Conservation (phyloP, 2,797 vertebrate genomes). For the Spatula clypeata region DNA sequence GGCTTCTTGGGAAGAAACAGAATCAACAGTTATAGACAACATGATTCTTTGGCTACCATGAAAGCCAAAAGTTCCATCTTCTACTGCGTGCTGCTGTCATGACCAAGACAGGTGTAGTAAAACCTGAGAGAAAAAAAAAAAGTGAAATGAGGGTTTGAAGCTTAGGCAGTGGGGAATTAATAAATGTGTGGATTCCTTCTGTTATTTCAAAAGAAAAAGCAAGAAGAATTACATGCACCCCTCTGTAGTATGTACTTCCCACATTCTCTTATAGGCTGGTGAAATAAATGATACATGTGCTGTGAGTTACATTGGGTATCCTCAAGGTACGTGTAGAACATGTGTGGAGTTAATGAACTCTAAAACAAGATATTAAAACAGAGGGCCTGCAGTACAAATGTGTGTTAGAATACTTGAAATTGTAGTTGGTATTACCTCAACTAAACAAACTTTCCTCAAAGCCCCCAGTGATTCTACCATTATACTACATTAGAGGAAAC, state of each 20-base stretch:
- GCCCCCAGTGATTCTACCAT: not conserved
- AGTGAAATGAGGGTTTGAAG: not conserved
- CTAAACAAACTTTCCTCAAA: not conserved
- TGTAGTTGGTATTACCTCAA: not conserved
- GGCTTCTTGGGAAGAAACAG: not conserved
- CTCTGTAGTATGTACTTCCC: not conserved
- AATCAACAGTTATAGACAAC: not conserved
- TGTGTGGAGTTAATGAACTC: not conserved
- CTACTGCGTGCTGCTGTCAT: not conserved
- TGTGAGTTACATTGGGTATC: rapidly evolving
- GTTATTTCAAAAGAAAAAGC: not conserved
- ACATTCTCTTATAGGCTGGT: not conserved
- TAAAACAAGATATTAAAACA: not conserved
- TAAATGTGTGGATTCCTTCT: not conserved
- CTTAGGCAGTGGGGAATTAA: not conserved
- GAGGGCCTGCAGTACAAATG: not conserved
- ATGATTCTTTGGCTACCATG: not conserved
- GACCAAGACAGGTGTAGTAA: not conserved
- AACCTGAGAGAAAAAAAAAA: not conserved
- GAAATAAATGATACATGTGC: not conserved
- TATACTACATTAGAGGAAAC: conserved; percentile 6
- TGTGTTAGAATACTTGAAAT: not conserved
- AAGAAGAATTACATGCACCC: not conserved
- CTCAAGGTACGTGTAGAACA: not conserved
- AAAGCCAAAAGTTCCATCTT: not conserved